phyloP scores from a whole-genome alignment of 1,140 invertebrate species.

The Drosophila bifasciata region DNA sequence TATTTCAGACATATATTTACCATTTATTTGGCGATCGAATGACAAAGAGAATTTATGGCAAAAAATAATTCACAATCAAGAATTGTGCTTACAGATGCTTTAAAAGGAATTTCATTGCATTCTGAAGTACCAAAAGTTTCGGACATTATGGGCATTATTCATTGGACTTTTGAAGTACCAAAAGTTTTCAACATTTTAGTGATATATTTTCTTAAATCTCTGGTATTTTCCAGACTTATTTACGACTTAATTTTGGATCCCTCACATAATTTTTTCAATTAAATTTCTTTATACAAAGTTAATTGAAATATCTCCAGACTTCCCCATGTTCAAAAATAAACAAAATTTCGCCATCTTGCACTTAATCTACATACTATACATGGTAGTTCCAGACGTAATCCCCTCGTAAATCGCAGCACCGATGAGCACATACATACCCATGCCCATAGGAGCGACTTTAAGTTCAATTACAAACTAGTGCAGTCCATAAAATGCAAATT shows the following conservation, averaged over 20 bases:
- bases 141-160: too few species aligned
- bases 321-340: constrained; percentile 27
- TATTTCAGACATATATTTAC: too few species aligned
- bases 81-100: too few species aligned
- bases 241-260: too few species aligned
- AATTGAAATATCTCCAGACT: constrained; percentile 20
- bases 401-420: constrained; percentile 34
- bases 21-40: too few species aligned
- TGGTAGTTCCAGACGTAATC: constrained; percentile 20
- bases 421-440: neutral
- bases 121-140: too few species aligned
- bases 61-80: too few species aligned
- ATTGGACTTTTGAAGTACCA: too few species aligned
- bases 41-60: too few species aligned
- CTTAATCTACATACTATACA: constrained; percentile 15
- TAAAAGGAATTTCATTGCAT: too few species aligned
- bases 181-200: too few species aligned
- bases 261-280: constrained; percentile 23
- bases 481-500: constrained; percentile 66
- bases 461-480: constrained; percentile 59
- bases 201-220: too few species aligned
- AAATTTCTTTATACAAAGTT: constrained; percentile 19
- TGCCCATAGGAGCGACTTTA: constrained; percentile 29
- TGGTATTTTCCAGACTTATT: neutral
- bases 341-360: constrained; percentile 9